Conservation (phyloP, 2,113 vertebrate species). For the Pituophis catenifer region DNA sequence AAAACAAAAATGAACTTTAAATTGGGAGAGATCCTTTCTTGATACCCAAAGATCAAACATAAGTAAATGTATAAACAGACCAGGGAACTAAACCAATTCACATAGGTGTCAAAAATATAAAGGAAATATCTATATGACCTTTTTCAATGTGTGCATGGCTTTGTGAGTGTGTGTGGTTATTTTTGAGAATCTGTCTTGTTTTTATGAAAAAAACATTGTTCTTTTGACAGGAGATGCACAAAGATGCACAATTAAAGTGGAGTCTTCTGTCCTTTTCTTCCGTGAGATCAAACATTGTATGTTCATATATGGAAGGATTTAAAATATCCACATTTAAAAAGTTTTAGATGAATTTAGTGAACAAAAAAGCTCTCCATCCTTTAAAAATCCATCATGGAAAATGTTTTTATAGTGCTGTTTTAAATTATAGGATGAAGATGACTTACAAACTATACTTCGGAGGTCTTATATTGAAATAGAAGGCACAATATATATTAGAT, state of each 20-base stretch:
- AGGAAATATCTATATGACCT: slow-evolving; percentile 59
- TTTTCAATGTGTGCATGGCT: slow-evolving; percentile 56
- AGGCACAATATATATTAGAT: slow-evolving; percentile 21
- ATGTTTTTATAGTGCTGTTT: slow-evolving; percentile 12
- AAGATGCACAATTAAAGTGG: slow-evolving; percentile 48
- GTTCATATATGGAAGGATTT: slow-evolving; percentile 50
- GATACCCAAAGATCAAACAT: slow-evolving; percentile 67
- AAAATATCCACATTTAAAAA: slow-evolving; percentile 39
- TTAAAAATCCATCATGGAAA: slow-evolving; percentile 4
- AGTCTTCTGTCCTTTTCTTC: slow-evolving; percentile 32
- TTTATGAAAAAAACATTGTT: slow-evolving; percentile 23
- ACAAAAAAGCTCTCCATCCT: slow-evolving; percentile 37
- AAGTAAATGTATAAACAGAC: slow-evolving; percentile 57
- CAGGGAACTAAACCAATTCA: slow-evolving; percentile 58
- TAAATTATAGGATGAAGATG: slow-evolving; percentile 17
- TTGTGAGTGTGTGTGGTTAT: not conserved
- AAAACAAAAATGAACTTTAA: slow-evolving; percentile 70
- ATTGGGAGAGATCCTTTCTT: slow-evolving; percentile 46
- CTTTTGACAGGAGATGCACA: slow-evolving; percentile 50
- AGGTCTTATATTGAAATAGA: slow-evolving; percentile 36
- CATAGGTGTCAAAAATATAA: slow-evolving; percentile 60
- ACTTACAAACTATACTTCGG: slow-evolving; percentile 34
- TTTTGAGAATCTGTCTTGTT: not conserved
- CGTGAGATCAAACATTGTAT: slow-evolving; percentile 30
- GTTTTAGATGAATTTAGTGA: slow-evolving; percentile 38